Conservation (phyloP, 2,797 vertebrate species). For the Gallirallus australis region DNA sequence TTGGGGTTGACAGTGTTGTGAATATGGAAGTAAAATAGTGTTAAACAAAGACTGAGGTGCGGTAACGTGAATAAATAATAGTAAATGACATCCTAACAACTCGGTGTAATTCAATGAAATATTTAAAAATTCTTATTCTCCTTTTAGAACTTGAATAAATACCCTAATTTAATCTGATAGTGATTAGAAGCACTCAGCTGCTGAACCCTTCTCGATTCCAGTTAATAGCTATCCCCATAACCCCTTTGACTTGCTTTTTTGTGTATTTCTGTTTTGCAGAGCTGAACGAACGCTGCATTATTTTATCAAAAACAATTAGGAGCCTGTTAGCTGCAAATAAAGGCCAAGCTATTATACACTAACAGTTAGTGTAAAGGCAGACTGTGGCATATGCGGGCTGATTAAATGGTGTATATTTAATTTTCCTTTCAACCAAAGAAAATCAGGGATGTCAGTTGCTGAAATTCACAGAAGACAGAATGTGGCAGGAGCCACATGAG, state of each 20-base stretch:
- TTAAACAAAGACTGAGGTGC: not conserved
- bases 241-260: not conserved
- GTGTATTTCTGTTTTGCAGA: not conserved
- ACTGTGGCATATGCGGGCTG: not conserved
- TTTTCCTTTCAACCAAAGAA: constrained; percentile 42
- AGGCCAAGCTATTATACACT: constrained; percentile 30
- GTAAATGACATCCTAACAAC: not conserved
- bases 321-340: constrained; percentile 39
- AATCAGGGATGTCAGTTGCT: constrained; percentile 43
- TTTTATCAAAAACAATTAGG: constrained; percentile 53
- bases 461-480: constrained; percentile 21
- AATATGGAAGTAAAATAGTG: not conserved
- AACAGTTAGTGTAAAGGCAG: constrained; percentile 3
- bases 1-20: constrained; percentile 6
- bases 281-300: constrained; percentile 19
- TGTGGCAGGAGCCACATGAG: not conserved
- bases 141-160: not conserved
- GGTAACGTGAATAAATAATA: not conserved
- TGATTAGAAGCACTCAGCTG: not conserved
- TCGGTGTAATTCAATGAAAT: not conserved
- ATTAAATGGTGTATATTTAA: constrained; percentile 42
- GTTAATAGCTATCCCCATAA: not conserved
- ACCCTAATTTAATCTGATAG: not conserved
- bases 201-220: not conserved
- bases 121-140: not conserved